Evolutionary conservation across 1,140 invertebrate species (phyloP).

Genomic region (Conus betulinus): DNA sequence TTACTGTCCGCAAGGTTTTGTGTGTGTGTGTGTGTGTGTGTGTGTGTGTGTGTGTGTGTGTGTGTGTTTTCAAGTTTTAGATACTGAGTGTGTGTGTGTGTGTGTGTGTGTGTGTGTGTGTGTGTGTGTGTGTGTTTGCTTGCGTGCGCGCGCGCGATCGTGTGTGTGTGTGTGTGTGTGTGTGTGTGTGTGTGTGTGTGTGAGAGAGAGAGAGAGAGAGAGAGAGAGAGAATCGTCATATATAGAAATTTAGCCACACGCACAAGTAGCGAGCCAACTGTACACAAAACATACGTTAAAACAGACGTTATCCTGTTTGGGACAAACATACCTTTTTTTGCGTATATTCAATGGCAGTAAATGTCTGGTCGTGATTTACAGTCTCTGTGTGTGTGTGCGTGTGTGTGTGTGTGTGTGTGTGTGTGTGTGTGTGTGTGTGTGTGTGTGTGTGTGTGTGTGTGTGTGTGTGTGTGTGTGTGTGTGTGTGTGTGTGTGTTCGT

Average conservation of each 20-base stretch:
- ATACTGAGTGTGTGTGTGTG: too few species aligned
- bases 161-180: neutral
- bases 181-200: slow-evolving; percentile 1
- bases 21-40: slow-evolving; percentile 2
- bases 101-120: too few species aligned
- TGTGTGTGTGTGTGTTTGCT: neutral
- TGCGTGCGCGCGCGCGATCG: too few species aligned
- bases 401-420: slow-evolving; percentile 4
- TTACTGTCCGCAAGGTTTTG: too few species aligned
- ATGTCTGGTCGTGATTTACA: neutral
- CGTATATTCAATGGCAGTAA: neutral
- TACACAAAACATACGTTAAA: too few species aligned
- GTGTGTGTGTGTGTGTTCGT: neutral
- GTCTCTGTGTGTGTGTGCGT: neutral
- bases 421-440: slow-evolving; percentile 2
- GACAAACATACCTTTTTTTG: too few species aligned
- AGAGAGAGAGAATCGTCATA: too few species aligned
- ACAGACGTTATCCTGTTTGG: too few species aligned
- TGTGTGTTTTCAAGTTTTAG: neutral
- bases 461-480: neutral
- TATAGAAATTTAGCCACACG: too few species aligned
- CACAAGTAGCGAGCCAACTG: too few species aligned
- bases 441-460: neutral
- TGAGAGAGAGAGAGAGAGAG: too few species aligned
- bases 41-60: neutral